Base-by-base conservation (phyloP, 2,888 invertebrate genomes). In the Drosophila buzzatii region DNA sequence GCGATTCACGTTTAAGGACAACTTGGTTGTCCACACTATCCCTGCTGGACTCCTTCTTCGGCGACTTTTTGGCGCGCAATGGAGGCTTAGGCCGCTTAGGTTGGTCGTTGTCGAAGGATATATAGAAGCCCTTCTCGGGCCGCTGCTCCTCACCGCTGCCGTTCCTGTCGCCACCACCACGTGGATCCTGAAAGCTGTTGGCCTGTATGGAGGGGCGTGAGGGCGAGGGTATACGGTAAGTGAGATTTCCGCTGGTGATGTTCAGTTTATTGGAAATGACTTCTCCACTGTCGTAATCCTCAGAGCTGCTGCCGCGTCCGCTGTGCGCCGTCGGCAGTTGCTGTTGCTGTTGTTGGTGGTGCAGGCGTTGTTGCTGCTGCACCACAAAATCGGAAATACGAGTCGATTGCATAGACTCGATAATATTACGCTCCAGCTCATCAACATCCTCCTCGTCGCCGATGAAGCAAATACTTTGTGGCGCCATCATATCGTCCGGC, bases 401-500 rank as follows among this genome's bases (percentile, higher is more conserved):
- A 49, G 92, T 85, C 35, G 89, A 80, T 76, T 91, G 91, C 86
- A 91, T 89, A 9, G 91, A 89, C 67, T 93, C 93, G 58, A 91
- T 91, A 23, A 93, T 92, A 66, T 91, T 92, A 64, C 92, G 92
- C 84, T 93, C 93, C 52, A 93, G 90, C 72, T 92, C 92, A 8
- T 93, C 93, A 18, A 92, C 92, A 92, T 94, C 94, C 53, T 94
- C 94, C 31, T 95, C 95, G 92, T 95, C 96, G 90, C 97, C 97
- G 82, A 98, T 97, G 91, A 98, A 98, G 63, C 97, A 98, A 89
- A 98, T 98, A 93, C 97, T 97, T 92, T 98, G 98, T 0, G 98
- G 98, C 87, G 97, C 97, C 97, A 98, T 98, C 91, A 97, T 97
- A 91, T 97, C 97, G 62, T 96, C 95, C 35, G 95, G 96, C 49